These are phyloP conservation scores for Nymphicus hollandicus DNA, from an alignment of 2,113 vertebrate genomes.

Conservation along the genomic window DNA sequence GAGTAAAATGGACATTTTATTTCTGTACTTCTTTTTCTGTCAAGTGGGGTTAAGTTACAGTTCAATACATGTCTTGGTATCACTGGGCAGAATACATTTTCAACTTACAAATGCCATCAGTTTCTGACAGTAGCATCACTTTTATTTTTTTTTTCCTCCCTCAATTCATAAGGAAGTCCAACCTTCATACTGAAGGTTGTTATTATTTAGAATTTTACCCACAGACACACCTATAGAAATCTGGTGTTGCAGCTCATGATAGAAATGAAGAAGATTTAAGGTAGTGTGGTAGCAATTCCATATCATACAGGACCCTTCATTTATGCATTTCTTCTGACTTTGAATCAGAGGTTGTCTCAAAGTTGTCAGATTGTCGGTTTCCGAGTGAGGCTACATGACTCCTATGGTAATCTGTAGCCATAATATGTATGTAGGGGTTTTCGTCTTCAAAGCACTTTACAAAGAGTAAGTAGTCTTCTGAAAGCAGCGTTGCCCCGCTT, in stretches of 20 bases:
- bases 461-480: not conserved
- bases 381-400: not conserved
- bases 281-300: not conserved
- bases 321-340: not conserved
- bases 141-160: not conserved
- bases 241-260: not conserved
- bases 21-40: not conserved
- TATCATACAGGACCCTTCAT: not conserved
- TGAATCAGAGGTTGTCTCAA: not conserved
- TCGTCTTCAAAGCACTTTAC: not conserved
- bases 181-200: not conserved
- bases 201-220: not conserved
- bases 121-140: not conserved
- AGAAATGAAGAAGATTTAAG: not conserved
- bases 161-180: not conserved
- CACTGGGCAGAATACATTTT: not conserved
- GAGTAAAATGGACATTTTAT: not conserved
- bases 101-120: not conserved
- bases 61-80: not conserved
- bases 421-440: accelerated
- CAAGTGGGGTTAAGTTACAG: not conserved
- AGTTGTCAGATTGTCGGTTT: not conserved
- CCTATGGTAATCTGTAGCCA: not conserved
- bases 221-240: not conserved
- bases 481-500: not conserved